Evolutionary conservation across 2,888 invertebrate species (phyloP).

Genomic region (Cantharis rufa): DNA sequence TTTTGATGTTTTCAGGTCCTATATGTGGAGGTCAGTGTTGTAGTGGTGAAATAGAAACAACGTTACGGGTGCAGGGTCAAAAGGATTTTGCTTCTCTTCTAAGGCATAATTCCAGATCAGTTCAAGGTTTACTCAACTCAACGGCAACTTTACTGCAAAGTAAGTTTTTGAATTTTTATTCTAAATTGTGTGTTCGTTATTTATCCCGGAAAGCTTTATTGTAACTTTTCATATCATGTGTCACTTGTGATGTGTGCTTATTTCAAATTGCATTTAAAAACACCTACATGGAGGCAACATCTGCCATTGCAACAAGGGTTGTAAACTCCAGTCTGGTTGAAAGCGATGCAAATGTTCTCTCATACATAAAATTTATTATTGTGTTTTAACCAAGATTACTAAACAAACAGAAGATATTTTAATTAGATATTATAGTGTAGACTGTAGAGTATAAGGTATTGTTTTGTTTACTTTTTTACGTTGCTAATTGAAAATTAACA

Average conservation of each 20-base stretch:
- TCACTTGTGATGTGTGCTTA: not conserved
- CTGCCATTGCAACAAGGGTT: not conserved
- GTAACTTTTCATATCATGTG: not conserved
- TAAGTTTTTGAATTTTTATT: slow-evolving; percentile 53
- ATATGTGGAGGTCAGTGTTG: slow-evolving; percentile 72
- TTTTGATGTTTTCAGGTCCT: slow-evolving; percentile 56
- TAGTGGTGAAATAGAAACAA: slow-evolving; percentile 66
- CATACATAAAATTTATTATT: slow-evolving; percentile 2
- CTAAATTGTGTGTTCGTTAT: not conserved
- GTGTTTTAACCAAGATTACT: not conserved
- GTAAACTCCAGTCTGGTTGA: slow-evolving; percentile 1
- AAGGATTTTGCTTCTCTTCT: slow-evolving; percentile 70
- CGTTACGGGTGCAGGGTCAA: slow-evolving; percentile 63
- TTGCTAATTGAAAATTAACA: not conserved
- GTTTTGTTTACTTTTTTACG: not conserved
- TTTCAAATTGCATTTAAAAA: not conserved
- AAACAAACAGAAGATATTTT: not conserved
- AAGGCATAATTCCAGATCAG: slow-evolving; percentile 71
- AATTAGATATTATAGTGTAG: not conserved
- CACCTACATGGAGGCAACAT: not conserved
- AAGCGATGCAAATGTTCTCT: not conserved
- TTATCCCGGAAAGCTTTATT: not conserved
- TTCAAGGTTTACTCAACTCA: slow-evolving; percentile 74
- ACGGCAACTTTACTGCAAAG: slow-evolving; percentile 77
- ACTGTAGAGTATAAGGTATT: not conserved